Evolutionary conservation across 1,140 invertebrate genomes (phyloP), one percentile per base, ranked within the genome.

Genomic region (Teleopsis dalmanni): DNA sequence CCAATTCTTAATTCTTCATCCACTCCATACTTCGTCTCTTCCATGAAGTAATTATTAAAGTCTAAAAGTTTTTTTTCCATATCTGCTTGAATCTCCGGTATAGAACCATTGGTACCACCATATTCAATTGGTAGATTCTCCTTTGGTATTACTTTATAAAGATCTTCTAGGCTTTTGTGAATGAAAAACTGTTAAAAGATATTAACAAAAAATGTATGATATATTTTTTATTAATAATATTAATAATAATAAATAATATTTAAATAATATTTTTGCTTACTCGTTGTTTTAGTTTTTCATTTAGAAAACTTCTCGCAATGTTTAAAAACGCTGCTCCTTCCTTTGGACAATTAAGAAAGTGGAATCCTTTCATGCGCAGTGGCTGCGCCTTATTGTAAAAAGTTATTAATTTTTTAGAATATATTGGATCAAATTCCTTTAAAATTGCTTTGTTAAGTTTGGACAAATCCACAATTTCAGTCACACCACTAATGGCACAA

Each of bases 1-100:
- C 63, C 74, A 8, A 72, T 74, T 3, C 80, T 61, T 47, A 76
- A 74, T 6, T 67, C 71, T 56, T 83, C 80, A 52, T 79, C 71
- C 1, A 73, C 71, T 10, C 72, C 71, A 53, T 74, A 78, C 53
- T 76, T 68, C 23, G 71, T 73, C 16, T 78, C 73, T 50, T 76
- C 71, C 13, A 74, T 55, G 43, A 76, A 73, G 57, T 73, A 77
- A 16, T 72, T 60, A 22, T 68, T 59, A 35, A 71, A 70, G 41
- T 54, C 59, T 16, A 72, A 56, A 16, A 77, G 45, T 55, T 76
- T 75, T 26, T 70, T 71, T 47, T 76, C 75, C 70, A 74, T 77
- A 36, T 74, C 53, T 36, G 70, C 76, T 73, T 64, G 44, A 38
- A 70, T 65, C 27, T 76, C 74, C 47, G 41, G 57, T 10, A 73